Evolutionary conservation across 2,113 vertebrate genomes (phyloP).

Genomic region (Forbesichthys papilliferus): DNA sequence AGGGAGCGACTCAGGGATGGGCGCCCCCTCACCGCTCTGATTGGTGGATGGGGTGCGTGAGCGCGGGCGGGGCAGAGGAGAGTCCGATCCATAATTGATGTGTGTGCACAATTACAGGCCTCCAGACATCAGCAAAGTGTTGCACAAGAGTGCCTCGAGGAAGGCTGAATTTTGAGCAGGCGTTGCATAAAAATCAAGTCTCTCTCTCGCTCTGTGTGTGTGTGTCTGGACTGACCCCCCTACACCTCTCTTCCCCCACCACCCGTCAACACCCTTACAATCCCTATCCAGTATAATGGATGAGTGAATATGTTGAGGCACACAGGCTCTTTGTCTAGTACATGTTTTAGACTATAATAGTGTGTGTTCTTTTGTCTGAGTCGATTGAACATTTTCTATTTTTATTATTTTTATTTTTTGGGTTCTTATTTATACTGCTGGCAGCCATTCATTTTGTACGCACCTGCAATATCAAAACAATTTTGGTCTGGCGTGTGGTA

Average conservation of each 20-base stretch:
- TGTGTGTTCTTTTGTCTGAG: constrained; percentile 35
- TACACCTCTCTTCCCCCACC: neutral
- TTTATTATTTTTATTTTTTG: constrained; percentile 23
- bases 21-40: constrained; percentile 67
- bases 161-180: constrained; percentile 84
- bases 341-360: constrained; percentile 25
- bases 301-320: constrained; percentile 51
- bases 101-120: constrained; percentile 86
- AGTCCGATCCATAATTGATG: constrained; percentile 89
- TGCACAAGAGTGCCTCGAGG: constrained; percentile 83
- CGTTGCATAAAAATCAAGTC: constrained; percentile 84
- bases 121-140: constrained; percentile 85
- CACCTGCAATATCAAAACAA: neutral
- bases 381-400: neutral
- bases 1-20: constrained; percentile 58
- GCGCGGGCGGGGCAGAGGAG: constrained; percentile 75
- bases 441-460: neutral
- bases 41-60: constrained; percentile 72
- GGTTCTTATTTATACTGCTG: constrained; percentile 27
- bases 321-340: constrained; percentile 39
- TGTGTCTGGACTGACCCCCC: neutral
- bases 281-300: constrained; percentile 37
- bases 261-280: neutral
- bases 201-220: constrained; percentile 29
- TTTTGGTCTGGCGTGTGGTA: too few relatives aligned